Conservation (phyloP, 1,140 invertebrate genomes). For the Brachionus asplanchnoidis region DNA sequence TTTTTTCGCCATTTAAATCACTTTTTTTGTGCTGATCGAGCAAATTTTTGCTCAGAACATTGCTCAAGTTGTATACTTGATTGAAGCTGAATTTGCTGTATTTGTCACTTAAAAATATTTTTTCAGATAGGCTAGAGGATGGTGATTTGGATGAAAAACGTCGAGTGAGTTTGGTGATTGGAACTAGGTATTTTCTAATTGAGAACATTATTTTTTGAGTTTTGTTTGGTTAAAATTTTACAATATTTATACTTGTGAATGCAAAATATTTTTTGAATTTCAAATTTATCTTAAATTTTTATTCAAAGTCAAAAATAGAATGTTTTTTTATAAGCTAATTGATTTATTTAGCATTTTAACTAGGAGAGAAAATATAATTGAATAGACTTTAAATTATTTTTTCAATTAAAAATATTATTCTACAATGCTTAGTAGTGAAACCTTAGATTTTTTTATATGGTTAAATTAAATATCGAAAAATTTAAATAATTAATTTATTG, state of each 20-base stretch:
- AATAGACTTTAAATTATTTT: too few relatives aligned
- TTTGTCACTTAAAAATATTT: conserved; percentile 14
- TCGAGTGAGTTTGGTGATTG: background rate
- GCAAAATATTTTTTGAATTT: background rate
- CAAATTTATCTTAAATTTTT: background rate
- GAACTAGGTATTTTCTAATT: background rate
- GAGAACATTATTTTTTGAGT: background rate
- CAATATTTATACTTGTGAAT: background rate
- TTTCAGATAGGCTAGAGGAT: background rate
- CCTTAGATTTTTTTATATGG: too few relatives aligned
- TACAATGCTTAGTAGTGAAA: too few relatives aligned
- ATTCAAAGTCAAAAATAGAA: background rate
- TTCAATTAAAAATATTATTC: too few relatives aligned
- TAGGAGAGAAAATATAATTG: too few relatives aligned
- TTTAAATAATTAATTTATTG: too few relatives aligned
- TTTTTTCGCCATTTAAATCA: conserved; percentile 36
- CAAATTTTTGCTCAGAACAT: conserved; percentile 15
- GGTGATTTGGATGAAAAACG: background rate
- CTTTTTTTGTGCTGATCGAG: background rate
- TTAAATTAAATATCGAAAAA: too few relatives aligned
- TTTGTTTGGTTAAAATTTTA: background rate
- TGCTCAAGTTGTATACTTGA: background rate
- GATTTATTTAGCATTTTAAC: too few relatives aligned
- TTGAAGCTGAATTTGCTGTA: background rate
- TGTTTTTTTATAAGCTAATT: background rate